phyloP scores from a whole-genome alignment of 2,888 invertebrate species.

The Lingula anatina region DNA sequence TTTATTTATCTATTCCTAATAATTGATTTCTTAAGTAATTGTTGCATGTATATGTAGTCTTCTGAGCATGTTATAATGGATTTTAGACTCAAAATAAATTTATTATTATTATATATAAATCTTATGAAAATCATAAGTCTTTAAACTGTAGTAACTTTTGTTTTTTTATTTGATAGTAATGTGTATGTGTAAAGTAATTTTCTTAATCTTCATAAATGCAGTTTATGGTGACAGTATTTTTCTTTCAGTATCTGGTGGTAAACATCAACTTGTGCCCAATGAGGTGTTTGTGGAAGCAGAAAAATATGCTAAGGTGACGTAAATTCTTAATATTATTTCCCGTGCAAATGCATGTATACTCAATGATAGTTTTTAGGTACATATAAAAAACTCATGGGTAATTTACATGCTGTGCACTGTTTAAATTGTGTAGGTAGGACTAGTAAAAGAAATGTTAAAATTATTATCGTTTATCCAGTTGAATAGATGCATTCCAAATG shows the following conservation, averaged over 20 bases:
- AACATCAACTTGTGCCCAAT: slow-evolving; percentile 75
- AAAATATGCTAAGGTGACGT: slow-evolving; percentile 71
- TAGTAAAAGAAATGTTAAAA: neutral
- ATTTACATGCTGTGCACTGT: neutral
- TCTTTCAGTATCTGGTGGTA: slow-evolving; percentile 61
- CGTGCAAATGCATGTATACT: too few species aligned
- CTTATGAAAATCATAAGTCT: neutral
- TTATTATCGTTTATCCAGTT: too few species aligned
- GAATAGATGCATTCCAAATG: too few species aligned
- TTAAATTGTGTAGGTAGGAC: neutral
- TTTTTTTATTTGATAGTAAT: neutral
- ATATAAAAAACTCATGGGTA: too few species aligned
- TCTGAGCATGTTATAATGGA: too few species aligned
- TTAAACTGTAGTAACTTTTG: neutral
- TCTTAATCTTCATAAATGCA: neutral
- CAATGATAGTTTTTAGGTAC: too few species aligned
- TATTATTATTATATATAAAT: too few species aligned
- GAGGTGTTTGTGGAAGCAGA: slow-evolving; percentile 78
- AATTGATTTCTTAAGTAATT: too few species aligned
- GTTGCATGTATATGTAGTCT: too few species aligned
- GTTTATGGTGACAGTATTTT: slow-evolving; percentile 4
- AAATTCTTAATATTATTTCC: too few species aligned
- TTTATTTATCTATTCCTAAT: too few species aligned
- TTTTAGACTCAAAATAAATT: too few species aligned
- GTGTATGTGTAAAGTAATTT: neutral